Percentiles rank a stretch among this genome's conserved stretches.
These are phyloP conservation scores for Lasioglossum villosulum DNA, from an alignment of 2,888 invertebrate genomes.

Conservation along the genomic window DNA sequence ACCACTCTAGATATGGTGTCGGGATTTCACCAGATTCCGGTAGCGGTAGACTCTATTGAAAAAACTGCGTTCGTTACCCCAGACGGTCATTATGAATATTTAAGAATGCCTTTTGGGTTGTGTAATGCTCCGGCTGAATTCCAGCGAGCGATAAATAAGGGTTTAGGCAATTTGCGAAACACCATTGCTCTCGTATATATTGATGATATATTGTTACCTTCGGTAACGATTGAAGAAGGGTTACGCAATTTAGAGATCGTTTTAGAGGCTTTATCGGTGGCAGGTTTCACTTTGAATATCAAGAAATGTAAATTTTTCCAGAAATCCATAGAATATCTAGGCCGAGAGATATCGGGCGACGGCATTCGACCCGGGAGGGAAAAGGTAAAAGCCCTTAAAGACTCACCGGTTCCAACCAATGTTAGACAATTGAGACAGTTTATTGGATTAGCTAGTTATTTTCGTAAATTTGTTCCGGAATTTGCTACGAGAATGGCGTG, in stretches of 20 bases:
- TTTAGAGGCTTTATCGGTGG: not conserved
- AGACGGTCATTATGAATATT: not conserved
- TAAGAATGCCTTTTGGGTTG: slow-evolving; percentile 17
- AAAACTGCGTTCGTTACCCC: no score
- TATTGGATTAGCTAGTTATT: not conserved
- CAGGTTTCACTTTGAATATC: not conserved
- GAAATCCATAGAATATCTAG: not conserved
- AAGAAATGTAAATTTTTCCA: slow-evolving; percentile 4
- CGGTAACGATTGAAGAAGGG: slow-evolving; percentile 5
- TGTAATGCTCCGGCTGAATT: slow-evolving; percentile 18
- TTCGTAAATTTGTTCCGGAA: slow-evolving; percentile 4
- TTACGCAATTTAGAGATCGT: not conserved
- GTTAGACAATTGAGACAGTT: not conserved
- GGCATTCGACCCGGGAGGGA: not conserved
- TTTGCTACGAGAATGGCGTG: not conserved
- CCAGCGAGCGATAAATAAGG: slow-evolving; percentile 1
- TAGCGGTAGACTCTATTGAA: no score
- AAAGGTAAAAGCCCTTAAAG: not conserved
- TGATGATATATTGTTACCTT: slow-evolving; percentile 13
- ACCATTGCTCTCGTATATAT: slow-evolving; percentile 8
- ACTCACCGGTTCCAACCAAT: not conserved
- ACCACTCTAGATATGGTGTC: no score
- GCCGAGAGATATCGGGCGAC: not conserved
- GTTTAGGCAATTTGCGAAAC: not conserved
- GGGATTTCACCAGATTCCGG: no score